phyloP scores from a whole-genome alignment of 2,113 vertebrate genomes.

The Eulemur rufifrons region DNA sequence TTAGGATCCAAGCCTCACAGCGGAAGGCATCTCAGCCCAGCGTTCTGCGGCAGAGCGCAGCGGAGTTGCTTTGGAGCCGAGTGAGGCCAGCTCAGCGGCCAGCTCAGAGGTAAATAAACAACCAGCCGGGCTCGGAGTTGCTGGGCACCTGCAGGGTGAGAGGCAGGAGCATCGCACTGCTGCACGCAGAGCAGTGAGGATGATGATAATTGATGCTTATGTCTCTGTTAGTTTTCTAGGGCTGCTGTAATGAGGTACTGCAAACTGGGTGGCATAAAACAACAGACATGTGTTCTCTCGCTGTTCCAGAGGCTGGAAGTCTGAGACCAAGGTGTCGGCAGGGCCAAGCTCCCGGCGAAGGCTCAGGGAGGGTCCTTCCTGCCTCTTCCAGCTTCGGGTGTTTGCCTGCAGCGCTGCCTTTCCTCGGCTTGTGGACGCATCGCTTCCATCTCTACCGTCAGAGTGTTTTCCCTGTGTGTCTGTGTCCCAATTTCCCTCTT shows the following conservation, averaged over 20 bases:
- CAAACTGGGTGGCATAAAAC: neutral
- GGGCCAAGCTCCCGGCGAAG: neutral
- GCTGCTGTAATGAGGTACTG: neutral
- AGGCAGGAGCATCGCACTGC: fast-evolving
- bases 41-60: fast-evolving
- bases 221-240: neutral
- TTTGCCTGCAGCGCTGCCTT: fast-evolving
- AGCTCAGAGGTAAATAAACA: neutral
- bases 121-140: too few species aligned
- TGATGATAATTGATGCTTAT: fast-evolving
- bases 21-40: neutral
- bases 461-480: neutral
- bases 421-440: fast-evolving
- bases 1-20: fast-evolving
- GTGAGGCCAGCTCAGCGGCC: fast-evolving
- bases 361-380: neutral
- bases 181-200: fast-evolving
- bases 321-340: too few species aligned
- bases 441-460: fast-evolving
- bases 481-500: neutral
- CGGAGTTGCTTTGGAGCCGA: fast-evolving
- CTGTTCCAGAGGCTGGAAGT: neutral
- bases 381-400: neutral
- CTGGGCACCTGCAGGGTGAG: fast-evolving
- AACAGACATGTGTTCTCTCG: neutral